phyloP scores from a whole-genome alignment of 35 echinoderm and acorn worm species.

The Ophiothrix spiculata region DNA sequence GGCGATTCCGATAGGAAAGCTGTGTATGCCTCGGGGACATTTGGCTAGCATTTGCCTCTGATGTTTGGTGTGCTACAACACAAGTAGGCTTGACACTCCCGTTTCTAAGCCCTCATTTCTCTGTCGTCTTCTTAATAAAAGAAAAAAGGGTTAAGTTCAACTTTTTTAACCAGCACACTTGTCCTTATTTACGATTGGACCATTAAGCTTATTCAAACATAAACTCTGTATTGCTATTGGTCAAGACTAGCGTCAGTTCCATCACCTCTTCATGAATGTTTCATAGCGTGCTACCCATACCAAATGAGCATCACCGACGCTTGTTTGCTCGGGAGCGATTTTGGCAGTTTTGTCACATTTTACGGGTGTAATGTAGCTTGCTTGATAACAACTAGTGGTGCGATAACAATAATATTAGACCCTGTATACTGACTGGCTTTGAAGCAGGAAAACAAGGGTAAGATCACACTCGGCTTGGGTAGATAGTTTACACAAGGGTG shows the following conservation, averaged over 20 bases:
- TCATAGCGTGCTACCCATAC: not conserved
- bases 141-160: no score
- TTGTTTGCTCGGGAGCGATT: not conserved
- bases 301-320: not conserved
- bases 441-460: not conserved
- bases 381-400: conserved; percentile 5
- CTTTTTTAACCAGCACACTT: no score
- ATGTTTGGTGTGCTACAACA: conserved; percentile 2
- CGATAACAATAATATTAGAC: conserved; percentile 16
- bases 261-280: not conserved
- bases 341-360: conserved; percentile 8
- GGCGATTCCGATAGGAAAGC: not conserved
- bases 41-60: not conserved
- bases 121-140: no score
- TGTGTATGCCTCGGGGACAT: not conserved
- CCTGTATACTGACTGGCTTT: not conserved
- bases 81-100: not conserved
- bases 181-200: conserved; percentile 14
- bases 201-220: not conserved
- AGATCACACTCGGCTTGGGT: not conserved
- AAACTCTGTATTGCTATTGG: not conserved
- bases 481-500: conserved; percentile 1
- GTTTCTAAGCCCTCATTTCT: not conserved
- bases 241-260: not conserved
- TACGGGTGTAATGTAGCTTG: not conserved